These are phyloP conservation scores for Cygnus atratus DNA, from an alignment of 2,113 vertebrate genomes.

Conservation along the genomic window DNA sequence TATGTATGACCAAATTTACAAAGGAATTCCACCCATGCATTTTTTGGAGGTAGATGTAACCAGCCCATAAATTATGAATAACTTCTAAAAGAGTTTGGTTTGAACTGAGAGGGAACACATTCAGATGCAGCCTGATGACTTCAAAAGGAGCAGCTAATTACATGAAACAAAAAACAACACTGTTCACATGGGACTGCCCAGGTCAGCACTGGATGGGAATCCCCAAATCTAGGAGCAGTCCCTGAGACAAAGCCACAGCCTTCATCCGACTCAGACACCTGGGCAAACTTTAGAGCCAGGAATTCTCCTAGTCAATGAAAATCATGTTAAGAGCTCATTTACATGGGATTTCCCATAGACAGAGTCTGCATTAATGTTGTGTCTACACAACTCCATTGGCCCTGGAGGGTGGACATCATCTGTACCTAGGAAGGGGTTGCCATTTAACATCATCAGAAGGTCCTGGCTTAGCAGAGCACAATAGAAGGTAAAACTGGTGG, in stretches of 20 bases:
- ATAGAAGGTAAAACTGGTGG: background rate
- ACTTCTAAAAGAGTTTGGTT: background rate
- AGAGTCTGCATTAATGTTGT: background rate
- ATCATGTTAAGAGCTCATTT: background rate
- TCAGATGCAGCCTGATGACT: background rate
- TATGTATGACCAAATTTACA: background rate
- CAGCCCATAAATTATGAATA: background rate
- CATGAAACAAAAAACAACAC: background rate
- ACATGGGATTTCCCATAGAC: background rate
- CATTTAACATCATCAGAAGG: background rate
- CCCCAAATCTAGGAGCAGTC: background rate
- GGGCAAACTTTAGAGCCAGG: background rate
- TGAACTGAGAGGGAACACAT: background rate
- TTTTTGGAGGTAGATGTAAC: background rate
- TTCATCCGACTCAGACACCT: background rate
- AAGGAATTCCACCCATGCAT: background rate
- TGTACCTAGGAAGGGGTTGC: rapidly evolving
- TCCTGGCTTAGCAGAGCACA: background rate
- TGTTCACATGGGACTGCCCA: background rate
- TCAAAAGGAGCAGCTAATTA: background rate
- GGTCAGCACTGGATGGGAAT: background rate
- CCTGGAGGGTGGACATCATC: background rate
- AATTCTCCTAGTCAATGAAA: background rate
- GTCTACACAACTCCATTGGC: background rate
- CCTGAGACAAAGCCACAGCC: background rate